These are phyloP conservation scores for Frieseomelitta varia DNA, from an alignment of 1,140 invertebrate genomes.

Conservation along the genomic window DNA sequence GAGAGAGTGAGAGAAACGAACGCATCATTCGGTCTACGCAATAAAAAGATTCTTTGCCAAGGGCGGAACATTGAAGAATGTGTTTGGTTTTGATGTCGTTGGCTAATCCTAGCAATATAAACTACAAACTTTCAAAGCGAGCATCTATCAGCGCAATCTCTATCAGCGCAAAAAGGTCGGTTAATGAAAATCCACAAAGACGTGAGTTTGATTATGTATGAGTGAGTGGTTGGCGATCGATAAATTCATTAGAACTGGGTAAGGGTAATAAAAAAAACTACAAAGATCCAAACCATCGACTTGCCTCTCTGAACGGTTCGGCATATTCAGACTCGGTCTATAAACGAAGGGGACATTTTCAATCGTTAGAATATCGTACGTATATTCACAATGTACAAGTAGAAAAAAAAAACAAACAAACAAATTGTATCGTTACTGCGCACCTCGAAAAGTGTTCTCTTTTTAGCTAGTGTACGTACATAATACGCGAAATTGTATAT, in stretches of 20 bases:
- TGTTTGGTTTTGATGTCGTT: constrained; percentile 53
- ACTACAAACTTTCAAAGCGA: constrained; percentile 78
- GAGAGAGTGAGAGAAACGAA: neutral
- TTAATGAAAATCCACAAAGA: constrained; percentile 78
- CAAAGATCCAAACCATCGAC: constrained; percentile 83
- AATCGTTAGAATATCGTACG: constrained; percentile 75
- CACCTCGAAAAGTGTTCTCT: constrained; percentile 47
- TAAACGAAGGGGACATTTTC: constrained; percentile 81
- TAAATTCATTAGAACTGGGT: constrained; percentile 61
- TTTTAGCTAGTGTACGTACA: neutral
- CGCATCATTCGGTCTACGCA: constrained; percentile 56
- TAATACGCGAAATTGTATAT: neutral
- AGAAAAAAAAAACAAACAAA: neutral
- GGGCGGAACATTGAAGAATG: constrained; percentile 58
- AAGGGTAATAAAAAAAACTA: constrained; percentile 76
- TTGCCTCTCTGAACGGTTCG: constrained; percentile 83
- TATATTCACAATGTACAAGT: constrained; percentile 40
- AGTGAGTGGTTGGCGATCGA: constrained; percentile 71
- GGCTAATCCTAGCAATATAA: constrained; percentile 70
- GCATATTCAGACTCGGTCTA: constrained; percentile 83
- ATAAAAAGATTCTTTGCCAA: constrained; percentile 29
- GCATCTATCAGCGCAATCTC: constrained; percentile 76
- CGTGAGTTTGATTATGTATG: constrained; percentile 69
- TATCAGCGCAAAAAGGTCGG: constrained; percentile 74
- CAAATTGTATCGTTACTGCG: constrained; percentile 42